These are phyloP conservation scores for Benitochromis conjunctus DNA, from an alignment of 2,113 vertebrate species.

Conservation along the genomic window DNA sequence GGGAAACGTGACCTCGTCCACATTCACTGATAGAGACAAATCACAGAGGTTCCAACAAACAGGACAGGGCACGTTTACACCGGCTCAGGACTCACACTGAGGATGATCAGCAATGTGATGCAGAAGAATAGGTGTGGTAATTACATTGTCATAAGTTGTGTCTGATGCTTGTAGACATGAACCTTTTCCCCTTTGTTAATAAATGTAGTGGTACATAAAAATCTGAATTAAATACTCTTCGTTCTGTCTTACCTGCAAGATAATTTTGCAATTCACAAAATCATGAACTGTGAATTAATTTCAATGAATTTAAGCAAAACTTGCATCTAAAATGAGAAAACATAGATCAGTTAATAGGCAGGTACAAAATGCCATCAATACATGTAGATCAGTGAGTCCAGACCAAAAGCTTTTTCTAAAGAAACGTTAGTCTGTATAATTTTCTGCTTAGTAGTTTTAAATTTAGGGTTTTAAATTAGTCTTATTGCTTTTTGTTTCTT, in stretches of 20 bases:
- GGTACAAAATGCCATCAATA: not conserved
- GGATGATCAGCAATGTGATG: not conserved
- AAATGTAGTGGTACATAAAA: fast-evolving
- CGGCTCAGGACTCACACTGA: not conserved
- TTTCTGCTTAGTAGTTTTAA: not conserved
- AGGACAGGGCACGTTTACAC: not conserved
- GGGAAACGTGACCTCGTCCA: not conserved
- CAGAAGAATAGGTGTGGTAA: not conserved
- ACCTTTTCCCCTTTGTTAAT: not conserved
- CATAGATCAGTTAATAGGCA: not conserved
- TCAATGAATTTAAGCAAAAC: not conserved
- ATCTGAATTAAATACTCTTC: not conserved
- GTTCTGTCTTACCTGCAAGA: not conserved
- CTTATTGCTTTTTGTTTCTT: not conserved
- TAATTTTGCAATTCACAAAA: not conserved
- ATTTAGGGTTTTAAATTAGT: not conserved
- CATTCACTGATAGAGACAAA: not conserved
- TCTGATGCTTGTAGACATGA: not conserved
- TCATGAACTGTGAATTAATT: not conserved
- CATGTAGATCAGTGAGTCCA: not conserved
- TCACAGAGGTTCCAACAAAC: not conserved
- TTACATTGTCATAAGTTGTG: not conserved
- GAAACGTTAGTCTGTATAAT: too few species aligned
- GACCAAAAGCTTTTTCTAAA: too few species aligned
- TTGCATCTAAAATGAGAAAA: not conserved